Percentiles rank a stretch among this genome's conserved stretches.
phyloP scores from a whole-genome alignment of 2,888 invertebrate genomes.

The Spisula subtruncata region DNA sequence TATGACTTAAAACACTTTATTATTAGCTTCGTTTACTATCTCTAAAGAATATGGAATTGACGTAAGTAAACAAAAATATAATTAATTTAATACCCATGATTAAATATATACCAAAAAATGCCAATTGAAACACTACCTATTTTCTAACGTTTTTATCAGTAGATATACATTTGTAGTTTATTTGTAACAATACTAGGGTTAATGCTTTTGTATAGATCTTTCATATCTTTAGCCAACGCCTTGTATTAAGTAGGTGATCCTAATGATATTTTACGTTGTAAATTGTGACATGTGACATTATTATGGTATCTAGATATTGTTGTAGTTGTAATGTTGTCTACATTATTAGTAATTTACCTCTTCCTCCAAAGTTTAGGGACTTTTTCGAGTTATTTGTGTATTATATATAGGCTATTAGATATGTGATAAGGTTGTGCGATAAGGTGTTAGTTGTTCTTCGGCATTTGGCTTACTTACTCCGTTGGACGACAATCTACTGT shows the following conservation, averaged over 20 bases:
- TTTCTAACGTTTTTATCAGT: conserved; percentile 10
- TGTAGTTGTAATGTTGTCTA: neutral
- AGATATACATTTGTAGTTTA: neutral
- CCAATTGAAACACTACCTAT: neutral
- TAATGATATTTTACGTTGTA: neutral
- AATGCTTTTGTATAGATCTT: conserved; percentile 9
- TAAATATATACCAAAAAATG: neutral
- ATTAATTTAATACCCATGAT: neutral
- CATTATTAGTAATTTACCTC: neutral
- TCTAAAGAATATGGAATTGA: neutral
- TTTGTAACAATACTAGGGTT: conserved; percentile 18
- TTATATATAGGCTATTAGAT: neutral
- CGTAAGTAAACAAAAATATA: conserved; percentile 16
- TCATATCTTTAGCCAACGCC: conserved; percentile 20
- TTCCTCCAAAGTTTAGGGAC: neutral
- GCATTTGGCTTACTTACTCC: neutral
- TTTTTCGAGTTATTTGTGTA: conserved; percentile 19
- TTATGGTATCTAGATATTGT: neutral
- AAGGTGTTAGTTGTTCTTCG: neutral
- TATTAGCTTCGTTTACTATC: neutral
- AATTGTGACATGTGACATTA: conserved; percentile 19
- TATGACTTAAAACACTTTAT: neutral
- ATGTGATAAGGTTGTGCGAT: neutral
- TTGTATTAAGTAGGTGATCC: conserved; percentile 15
- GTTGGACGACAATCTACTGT: too few relatives aligned